Conservation (phyloP, 1,140 invertebrate genomes). For the Wasmannia auropunctata region DNA sequence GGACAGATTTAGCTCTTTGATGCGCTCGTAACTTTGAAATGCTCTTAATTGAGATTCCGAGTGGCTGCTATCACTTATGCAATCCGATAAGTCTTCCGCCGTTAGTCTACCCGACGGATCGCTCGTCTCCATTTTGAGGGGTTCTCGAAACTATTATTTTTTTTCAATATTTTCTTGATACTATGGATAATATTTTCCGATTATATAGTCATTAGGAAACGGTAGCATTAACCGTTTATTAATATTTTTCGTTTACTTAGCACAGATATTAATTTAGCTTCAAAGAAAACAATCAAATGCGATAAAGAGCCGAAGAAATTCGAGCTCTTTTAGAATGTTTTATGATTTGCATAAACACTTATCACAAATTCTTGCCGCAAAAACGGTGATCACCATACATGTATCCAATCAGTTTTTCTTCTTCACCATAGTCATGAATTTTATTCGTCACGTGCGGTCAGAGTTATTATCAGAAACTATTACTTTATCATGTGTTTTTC, state of each 20-base stretch:
- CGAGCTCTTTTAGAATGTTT: neutral
- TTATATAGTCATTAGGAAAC: neutral
- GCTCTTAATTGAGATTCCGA: constrained; percentile 70
- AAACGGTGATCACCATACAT: neutral
- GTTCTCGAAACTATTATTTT: neutral
- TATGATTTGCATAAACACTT: neutral
- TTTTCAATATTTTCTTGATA: neutral
- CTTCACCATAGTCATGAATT: constrained; percentile 9
- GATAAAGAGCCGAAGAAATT: neutral
- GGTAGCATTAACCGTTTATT: neutral
- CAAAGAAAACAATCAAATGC: neutral
- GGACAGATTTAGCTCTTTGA: constrained; percentile 75
- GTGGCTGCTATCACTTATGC: constrained; percentile 78
- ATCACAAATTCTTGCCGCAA: neutral
- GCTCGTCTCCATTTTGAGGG: constrained; percentile 76
- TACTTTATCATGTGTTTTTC: neutral
- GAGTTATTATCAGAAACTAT: neutral
- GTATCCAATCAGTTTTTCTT: constrained; percentile 6
- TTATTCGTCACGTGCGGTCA: neutral
- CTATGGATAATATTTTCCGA: neutral
- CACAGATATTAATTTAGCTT: neutral
- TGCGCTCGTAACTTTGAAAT: constrained; percentile 75
- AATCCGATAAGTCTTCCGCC: constrained; percentile 82
- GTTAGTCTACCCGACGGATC: constrained; percentile 76
- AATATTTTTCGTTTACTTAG: neutral